Conservation (phyloP, 1,140 invertebrate genomes). For the Acromyrmex heyeri region DNA sequence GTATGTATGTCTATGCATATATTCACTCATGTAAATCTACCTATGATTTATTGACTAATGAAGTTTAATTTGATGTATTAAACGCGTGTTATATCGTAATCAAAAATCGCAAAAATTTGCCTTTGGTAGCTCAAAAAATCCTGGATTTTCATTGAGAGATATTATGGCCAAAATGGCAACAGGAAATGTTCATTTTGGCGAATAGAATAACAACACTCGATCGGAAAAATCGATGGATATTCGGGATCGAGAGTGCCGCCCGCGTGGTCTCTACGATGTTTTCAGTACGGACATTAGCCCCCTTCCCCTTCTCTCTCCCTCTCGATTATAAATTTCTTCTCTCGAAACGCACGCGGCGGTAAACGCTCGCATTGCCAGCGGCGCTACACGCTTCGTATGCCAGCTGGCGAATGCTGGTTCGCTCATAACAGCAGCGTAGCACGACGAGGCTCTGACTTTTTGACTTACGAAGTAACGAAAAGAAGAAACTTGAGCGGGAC, state of each 20-base stretch:
- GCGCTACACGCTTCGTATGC: slow-evolving; percentile 62
- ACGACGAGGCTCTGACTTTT: neutral
- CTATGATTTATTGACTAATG: neutral
- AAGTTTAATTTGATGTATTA: slow-evolving; percentile 17
- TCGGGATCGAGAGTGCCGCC: neutral
- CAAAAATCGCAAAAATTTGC: neutral
- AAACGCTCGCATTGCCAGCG: slow-evolving; percentile 58
- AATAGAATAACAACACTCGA: neutral
- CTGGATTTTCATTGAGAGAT: neutral
- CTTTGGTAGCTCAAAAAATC: neutral
- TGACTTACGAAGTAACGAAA: neutral
- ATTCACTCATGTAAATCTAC: neutral
- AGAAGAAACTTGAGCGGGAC: neutral
- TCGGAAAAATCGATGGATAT: slow-evolving; percentile 10
- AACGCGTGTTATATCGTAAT: neutral
- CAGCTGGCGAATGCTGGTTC: slow-evolving; percentile 62
- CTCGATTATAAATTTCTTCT: slow-evolving; percentile 65
- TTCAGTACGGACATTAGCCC: slow-evolving; percentile 18
- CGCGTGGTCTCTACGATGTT: slow-evolving; percentile 21
- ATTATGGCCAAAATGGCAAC: no score
- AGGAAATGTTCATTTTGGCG: neutral
- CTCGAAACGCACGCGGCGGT: slow-evolving; percentile 42
- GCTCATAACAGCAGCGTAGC: slow-evolving; percentile 34
- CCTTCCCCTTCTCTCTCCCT: neutral
- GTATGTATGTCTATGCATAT: neutral